Evolutionary conservation across 2,113 vertebrate genomes (phyloP).

Genomic region (Bettongia penicillata): DNA sequence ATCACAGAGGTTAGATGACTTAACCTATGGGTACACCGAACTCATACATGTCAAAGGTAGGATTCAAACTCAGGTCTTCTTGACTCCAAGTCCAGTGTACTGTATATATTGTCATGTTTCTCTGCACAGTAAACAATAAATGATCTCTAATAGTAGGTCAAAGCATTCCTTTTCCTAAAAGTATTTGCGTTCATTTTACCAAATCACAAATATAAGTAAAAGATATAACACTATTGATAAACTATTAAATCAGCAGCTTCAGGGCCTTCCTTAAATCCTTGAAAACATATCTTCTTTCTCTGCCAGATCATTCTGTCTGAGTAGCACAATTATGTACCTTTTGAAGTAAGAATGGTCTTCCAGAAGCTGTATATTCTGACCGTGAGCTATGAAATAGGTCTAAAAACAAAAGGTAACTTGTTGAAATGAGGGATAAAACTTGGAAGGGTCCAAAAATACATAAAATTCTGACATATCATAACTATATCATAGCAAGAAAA

Average conservation of each 20-base stretch:
- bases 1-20: background rate
- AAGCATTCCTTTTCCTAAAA: background rate
- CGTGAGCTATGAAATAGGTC: background rate
- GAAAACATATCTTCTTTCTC: background rate
- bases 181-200: background rate
- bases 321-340: background rate
- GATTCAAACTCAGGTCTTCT: background rate
- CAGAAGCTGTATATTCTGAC: background rate
- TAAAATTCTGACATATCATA: background rate
- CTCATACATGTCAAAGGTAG: background rate
- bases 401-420: background rate
- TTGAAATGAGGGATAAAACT: background rate
- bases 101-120: background rate
- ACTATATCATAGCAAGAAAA: background rate
- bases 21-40: background rate
- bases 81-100: background rate
- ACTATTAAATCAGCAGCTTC: background rate
- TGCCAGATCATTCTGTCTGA: background rate
- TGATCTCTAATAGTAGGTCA: background rate
- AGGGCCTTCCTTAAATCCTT: background rate
- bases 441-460: background rate
- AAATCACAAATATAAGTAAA: background rate
- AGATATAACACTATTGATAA: background rate
- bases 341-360: background rate
- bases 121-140: background rate